Evolutionary conservation across 2,888 invertebrate species (phyloP).

Genomic region (Neoitamus cyanurus): DNA sequence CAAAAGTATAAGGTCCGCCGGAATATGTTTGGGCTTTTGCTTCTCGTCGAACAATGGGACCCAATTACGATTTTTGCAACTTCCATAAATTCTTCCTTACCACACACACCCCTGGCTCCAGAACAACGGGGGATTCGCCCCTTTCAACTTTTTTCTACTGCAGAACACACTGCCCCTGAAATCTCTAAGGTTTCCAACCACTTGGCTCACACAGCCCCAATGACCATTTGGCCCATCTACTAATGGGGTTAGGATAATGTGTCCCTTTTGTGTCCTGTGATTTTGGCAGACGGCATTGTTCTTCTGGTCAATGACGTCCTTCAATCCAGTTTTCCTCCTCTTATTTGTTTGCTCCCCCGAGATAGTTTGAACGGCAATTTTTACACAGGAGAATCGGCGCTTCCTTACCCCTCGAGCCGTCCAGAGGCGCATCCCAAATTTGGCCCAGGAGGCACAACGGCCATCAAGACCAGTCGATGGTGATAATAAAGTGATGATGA

Average conservation of each 20-base stretch:
- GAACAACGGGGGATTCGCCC: neutral
- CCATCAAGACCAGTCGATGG: conserved; percentile 42
- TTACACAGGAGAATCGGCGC: conserved; percentile 14
- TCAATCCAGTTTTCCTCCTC: conserved; percentile 12
- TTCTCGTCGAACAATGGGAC: conserved; percentile 37
- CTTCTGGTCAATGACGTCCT: conserved; percentile 28
- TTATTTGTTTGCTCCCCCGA: conserved; percentile 16
- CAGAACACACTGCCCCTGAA: neutral
- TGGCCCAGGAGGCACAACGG: neutral
- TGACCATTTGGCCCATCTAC: conserved; percentile 45
- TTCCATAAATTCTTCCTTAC: conserved; percentile 28
- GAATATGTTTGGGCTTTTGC: conserved; percentile 12
- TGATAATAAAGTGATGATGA: conserved; percentile 37
- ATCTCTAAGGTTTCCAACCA: neutral
- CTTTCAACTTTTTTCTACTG: neutral
- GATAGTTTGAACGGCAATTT: conserved; percentile 35
- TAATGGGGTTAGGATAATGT: conserved; percentile 46
- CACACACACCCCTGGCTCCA: conserved; percentile 2
- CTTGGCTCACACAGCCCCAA: conserved; percentile 15
- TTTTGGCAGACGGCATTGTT: conserved; percentile 44
- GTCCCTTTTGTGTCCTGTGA: conserved; percentile 42
- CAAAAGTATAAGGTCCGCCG: conserved; percentile 29
- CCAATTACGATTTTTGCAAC: conserved; percentile 45
- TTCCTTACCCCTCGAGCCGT: neutral
- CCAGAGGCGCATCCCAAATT: neutral